These are phyloP conservation scores for Motacilla alba DNA, from an alignment of 2,113 vertebrate genomes.

Conservation along the genomic window DNA sequence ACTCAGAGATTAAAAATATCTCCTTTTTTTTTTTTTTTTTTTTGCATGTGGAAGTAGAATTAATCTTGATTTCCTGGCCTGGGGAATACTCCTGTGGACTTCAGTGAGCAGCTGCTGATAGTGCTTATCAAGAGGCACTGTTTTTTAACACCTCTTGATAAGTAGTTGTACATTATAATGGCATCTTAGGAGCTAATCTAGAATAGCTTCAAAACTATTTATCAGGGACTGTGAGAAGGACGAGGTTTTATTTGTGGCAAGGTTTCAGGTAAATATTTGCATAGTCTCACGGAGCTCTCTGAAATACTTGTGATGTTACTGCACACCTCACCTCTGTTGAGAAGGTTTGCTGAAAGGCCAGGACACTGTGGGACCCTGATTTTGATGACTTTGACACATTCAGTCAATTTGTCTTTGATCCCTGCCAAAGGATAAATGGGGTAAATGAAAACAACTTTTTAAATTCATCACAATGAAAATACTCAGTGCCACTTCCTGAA, in stretches of 20 bases:
- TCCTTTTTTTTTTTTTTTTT: too few species aligned
- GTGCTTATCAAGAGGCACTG: neutral
- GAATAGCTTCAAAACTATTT: neutral
- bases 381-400: neutral
- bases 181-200: neutral
- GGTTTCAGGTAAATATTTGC: neutral
- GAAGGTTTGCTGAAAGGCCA: neutral
- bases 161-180: neutral
- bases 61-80: neutral
- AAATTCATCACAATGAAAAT: neutral
- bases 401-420: neutral
- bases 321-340: neutral
- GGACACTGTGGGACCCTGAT: neutral
- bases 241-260: neutral
- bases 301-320: neutral
- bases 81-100: neutral
- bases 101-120: neutral
- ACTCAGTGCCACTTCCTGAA: neutral
- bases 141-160: neutral
- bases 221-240: neutral
- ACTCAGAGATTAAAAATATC: neutral
- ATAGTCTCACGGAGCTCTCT: neutral
- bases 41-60: neutral
- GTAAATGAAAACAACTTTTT: neutral
- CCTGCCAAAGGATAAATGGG: neutral